A percentile compares a stretch with the other conserved stretches of the same genome.
These are phyloP conservation scores for Drosophila mayaguana DNA, from an alignment of 2,888 invertebrate species.

Conservation along the genomic window DNA sequence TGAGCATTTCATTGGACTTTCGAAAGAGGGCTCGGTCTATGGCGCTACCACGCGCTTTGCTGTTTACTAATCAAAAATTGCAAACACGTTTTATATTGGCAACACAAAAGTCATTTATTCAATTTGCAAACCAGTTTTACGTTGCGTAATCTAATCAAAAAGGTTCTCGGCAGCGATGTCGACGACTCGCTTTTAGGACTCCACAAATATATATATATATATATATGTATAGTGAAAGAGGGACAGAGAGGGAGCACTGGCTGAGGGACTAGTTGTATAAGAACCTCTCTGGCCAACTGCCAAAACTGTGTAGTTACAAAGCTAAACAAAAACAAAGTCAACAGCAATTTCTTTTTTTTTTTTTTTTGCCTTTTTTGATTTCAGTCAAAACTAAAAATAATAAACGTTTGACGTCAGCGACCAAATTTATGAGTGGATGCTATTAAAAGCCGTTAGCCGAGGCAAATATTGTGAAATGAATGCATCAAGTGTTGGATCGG, in stretches of 20 bases:
- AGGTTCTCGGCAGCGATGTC: constrained; percentile 44
- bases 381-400: constrained; percentile 49
- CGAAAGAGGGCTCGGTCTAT: neutral
- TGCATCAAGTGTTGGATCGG: too few species aligned
- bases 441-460: constrained; percentile 1
- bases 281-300: constrained; percentile 56
- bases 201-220: constrained; percentile 24
- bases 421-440: constrained; percentile 28
- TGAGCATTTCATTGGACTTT: constrained; percentile 21
- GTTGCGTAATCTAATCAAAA: constrained; percentile 79
- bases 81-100: constrained; percentile 80
- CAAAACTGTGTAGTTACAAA: constrained; percentile 49
- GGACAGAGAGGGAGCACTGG: neutral
- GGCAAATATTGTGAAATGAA: neutral
- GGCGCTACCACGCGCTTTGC: constrained; percentile 27
- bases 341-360: neutral
- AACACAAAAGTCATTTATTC: constrained; percentile 80
- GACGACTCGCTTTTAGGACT: constrained; percentile 52
- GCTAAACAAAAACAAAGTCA: constrained; percentile 39
- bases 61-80: constrained; percentile 74
- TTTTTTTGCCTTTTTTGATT: neutral
- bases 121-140: constrained; percentile 79
- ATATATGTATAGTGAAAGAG: neutral
- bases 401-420: constrained; percentile 51
- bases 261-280: constrained; percentile 29